Evolutionary conservation across 2,113 vertebrate species (phyloP).

Genomic region (Indicator maculatus): DNA sequence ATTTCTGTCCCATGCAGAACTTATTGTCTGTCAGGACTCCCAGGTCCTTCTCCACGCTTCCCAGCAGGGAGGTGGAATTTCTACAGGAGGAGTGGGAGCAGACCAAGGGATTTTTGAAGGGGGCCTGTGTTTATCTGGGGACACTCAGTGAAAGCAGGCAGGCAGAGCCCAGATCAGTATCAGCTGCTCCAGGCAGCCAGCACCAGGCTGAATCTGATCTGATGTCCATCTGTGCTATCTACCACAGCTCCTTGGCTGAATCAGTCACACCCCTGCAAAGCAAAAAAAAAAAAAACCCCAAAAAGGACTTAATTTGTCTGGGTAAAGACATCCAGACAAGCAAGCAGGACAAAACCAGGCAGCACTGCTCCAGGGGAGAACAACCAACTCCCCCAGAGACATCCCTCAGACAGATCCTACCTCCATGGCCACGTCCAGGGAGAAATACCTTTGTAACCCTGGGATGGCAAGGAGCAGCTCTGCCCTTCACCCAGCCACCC

Average conservation of each 20-base stretch:
- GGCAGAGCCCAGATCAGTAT: not conserved
- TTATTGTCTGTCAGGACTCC: too few relatives aligned
- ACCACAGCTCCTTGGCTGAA: not conserved
- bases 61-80: not conserved
- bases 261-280: not conserved
- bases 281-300: not conserved
- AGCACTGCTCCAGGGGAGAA: not conserved
- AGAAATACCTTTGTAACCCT: not conserved
- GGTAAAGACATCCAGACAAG: not conserved
- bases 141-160: not conserved
- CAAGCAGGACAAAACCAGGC: not conserved
- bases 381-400: not conserved
- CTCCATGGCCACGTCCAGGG: not conserved
- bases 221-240: not conserved
- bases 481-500: not conserved
- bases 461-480: not conserved
- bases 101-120: not conserved
- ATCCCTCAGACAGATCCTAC: not conserved
- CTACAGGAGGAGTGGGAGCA: not conserved
- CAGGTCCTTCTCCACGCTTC: too few relatives aligned
- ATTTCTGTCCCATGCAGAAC: too few relatives aligned
- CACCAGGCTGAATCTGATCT: not conserved
- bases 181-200: not conserved
- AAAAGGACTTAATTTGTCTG: not conserved
- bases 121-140: not conserved